These are phyloP conservation scores for Halcyon malimbica DNA, from an alignment of 2,113 vertebrate species.

Conservation along the genomic window DNA sequence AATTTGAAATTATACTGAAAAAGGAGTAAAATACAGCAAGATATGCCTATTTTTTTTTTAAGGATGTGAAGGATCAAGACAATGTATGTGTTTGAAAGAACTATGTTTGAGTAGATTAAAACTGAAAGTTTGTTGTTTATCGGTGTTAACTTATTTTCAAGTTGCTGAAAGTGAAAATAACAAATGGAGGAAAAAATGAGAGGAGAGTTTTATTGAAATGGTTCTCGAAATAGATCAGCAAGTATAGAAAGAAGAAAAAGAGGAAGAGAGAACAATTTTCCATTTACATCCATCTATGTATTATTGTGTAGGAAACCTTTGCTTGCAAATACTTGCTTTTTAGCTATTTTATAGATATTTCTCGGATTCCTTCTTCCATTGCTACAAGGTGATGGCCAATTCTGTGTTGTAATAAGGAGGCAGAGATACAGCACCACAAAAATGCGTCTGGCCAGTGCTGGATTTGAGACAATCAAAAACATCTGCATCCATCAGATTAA, in stretches of 20 bases:
- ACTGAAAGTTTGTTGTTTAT: background rate
- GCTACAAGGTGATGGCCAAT: background rate
- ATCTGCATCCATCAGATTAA: background rate
- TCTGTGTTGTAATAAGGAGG: background rate
- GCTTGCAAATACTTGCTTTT: background rate
- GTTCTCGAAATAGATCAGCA: background rate
- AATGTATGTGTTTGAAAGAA: background rate
- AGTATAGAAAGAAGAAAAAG: background rate
- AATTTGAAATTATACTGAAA: background rate
- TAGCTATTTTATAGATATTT: background rate
- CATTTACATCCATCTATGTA: rapidly evolving
- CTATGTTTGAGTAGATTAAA: background rate
- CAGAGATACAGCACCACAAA: background rate
- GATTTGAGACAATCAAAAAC: background rate
- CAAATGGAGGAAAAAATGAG: background rate
- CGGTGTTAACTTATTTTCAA: background rate
- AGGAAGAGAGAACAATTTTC: background rate
- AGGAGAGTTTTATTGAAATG: background rate
- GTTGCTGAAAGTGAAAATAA: background rate
- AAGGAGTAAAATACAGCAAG: background rate
- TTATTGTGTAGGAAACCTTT: background rate
- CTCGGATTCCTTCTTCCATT: background rate
- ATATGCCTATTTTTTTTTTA: background rate
- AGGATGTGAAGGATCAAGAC: background rate
- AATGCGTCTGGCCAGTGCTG: background rate